Evolutionary conservation across 1,140 invertebrate genomes (phyloP).

Genomic region (Temnothorax nylanderi): DNA sequence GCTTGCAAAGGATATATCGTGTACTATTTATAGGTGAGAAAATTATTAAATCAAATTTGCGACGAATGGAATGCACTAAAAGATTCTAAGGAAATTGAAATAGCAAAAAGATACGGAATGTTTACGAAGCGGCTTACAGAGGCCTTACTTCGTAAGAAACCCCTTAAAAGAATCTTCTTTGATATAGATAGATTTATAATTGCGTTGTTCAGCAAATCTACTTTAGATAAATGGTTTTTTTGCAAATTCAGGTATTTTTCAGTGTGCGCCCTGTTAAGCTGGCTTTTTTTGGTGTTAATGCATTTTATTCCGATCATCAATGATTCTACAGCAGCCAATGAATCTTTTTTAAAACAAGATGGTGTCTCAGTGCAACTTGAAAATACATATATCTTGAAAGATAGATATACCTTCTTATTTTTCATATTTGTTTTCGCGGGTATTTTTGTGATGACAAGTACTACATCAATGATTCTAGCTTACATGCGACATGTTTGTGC

Average conservation of each 20-base stretch:
- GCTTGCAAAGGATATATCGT: not conserved
- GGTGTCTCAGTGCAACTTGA: not conserved
- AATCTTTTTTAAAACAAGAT: not conserved
- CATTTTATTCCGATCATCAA: not conserved
- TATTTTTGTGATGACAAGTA: not conserved
- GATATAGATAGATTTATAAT: not conserved
- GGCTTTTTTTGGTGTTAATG: not conserved
- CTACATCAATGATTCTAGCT: not conserved
- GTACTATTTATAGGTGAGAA: not conserved
- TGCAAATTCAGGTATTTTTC: slow-evolving; percentile 10
- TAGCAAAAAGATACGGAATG: slow-evolving; percentile 7
- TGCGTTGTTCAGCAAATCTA: not conserved
- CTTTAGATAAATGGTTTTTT: not conserved
- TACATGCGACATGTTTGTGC: slow-evolving; percentile 14
- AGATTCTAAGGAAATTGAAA: slow-evolving; percentile 17
- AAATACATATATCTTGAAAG: not conserved
- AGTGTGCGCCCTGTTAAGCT: not conserved
- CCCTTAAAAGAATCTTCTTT: not conserved
- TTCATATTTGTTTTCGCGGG: not conserved
- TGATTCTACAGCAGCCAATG: not conserved
- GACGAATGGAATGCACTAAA: slow-evolving; percentile 8
- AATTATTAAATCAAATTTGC: not conserved
- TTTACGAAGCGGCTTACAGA: not conserved
- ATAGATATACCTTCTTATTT: not conserved
- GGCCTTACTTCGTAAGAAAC: slow-evolving; percentile 21